Base-by-base conservation (phyloP, 2,113 vertebrate species). In the Notarius lentiginosus region DNA sequence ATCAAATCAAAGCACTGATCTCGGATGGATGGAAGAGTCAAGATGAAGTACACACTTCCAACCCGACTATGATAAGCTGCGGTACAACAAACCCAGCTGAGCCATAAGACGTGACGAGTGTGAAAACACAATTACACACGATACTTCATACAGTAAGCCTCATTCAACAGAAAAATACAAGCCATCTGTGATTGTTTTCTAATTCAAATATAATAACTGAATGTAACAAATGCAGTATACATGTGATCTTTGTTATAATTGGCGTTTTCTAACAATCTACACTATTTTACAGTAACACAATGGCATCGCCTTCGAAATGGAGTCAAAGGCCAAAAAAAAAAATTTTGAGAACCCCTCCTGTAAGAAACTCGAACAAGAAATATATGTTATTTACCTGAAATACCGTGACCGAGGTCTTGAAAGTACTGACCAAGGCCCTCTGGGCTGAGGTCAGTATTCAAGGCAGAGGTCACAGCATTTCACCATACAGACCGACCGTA, bases 21-120 rank as follows among this genome's bases (percentile, higher is more conserved):
- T n/a, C 55, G 24, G 24, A 58, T 1, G 17, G 55, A 80, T n/a
- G 51, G 49, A 53, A 55, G 2, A 27, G 24, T 15, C 1, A 17
- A 30, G 76, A 79, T 30, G 76, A 56, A 80, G 60, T 60, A 11
- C 77, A 79, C 53, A 79, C 77, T 30, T 79, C 53, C 18, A 76
- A n/a, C 22, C 47, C 14, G 73, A 58, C 76, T 56, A 11, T 79
- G 55, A 58, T 58, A 79, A 60, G 55, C 76, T 18, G 14, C 17
- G 3, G 14, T 79, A 30, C 12, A 79, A 34, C 77, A 79, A 79
- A 58, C 53, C 55, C 27, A 11, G 77, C 27, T 58, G 55, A 20
- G 53, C 20, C n/a, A 58, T 58, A n/a, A 53, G 75, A 55, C 1
- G 24, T 53, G 75, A 75, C 5, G 41, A 27, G 49, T 55, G 12